phyloP scores from a whole-genome alignment of 2,113 vertebrate genomes.

The Prietella phreatophila region DNA sequence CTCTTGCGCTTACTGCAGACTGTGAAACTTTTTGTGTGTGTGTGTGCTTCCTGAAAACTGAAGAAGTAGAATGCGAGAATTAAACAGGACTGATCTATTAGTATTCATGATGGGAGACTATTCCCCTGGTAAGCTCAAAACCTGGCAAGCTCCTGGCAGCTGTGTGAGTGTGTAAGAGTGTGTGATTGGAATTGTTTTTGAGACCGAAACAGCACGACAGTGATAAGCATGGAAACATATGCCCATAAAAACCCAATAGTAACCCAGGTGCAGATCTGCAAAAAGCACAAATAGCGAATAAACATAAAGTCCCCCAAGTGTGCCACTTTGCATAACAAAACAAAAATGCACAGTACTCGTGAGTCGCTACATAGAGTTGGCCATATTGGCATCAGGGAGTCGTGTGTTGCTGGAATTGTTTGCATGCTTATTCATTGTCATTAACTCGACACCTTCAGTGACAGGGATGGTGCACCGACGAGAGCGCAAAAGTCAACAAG shows the following conservation, averaged over 20 bases:
- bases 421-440: not conserved
- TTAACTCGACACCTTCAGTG: not conserved
- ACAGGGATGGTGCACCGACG: not conserved
- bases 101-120: slow-evolving; percentile 24
- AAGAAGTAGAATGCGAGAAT: not conserved
- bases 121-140: not conserved
- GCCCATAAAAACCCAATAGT: not conserved
- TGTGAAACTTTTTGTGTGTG: not conserved
- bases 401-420: not conserved
- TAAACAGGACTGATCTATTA: not conserved
- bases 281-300: not conserved
- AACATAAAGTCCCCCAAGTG: not conserved
- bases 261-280: slow-evolving; percentile 7
- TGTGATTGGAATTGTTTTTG: slow-evolving; percentile 22
- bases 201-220: slow-evolving; percentile 5
- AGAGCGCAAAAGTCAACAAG: not conserved
- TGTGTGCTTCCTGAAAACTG: not conserved
- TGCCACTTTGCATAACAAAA: not conserved
- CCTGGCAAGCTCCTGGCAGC: slow-evolving; percentile 1
- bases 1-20: not conserved
- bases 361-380: not conserved
- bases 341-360: not conserved
- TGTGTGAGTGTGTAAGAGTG: slow-evolving; percentile 1
- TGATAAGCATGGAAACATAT: not conserved
- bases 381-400: not conserved